A percentile compares a stretch with the other conserved stretches of the same genome.
These are phyloP conservation scores for Lutraria rhynchaena DNA, from an alignment of 1,140 invertebrate genomes.

Conservation along the genomic window DNA sequence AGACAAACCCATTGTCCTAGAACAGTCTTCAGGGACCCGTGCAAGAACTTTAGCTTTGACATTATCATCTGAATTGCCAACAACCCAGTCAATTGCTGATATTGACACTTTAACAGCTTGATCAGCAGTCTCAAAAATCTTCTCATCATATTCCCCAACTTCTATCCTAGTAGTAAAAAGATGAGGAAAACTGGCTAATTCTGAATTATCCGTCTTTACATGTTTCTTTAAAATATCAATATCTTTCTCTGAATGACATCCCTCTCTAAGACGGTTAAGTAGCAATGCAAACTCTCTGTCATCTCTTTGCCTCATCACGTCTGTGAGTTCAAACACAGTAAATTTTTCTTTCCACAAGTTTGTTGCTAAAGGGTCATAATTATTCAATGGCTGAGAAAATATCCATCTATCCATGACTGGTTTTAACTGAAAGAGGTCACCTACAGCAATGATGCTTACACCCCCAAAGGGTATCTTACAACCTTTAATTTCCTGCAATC, in stretches of 20 bases:
- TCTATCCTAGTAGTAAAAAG: no score
- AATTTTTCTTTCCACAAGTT: constrained; percentile 68
- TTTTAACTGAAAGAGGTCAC: constrained; percentile 51
- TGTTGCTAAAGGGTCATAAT: constrained; percentile 53
- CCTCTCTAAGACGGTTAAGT: constrained; percentile 54
- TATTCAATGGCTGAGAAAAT: no score
- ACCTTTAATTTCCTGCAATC: constrained; percentile 39
- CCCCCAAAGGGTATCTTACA: constrained; percentile 28
- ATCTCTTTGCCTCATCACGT: constrained; percentile 68
- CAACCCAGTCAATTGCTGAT: constrained; percentile 5
- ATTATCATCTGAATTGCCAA: background rate
- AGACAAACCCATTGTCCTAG: background rate
- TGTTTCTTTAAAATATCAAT: constrained; percentile 10
- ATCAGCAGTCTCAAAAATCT: no score
- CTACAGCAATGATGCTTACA: constrained; percentile 37
- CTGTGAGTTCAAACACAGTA: constrained; percentile 62
- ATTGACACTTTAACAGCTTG: no score
- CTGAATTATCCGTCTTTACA: no score
- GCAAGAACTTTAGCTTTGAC: background rate
- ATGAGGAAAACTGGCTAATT: no score
- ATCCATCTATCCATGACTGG: constrained; percentile 45
- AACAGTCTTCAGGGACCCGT: background rate
- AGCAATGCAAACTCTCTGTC: constrained; percentile 61
- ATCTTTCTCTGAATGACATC: constrained; percentile 55
- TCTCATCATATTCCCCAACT: no score